A percentile compares a stretch with the other conserved stretches of the same genome.
Evolutionary conservation across 1,140 invertebrate genomes (phyloP).

Genomic region (Pomacea maculata): DNA sequence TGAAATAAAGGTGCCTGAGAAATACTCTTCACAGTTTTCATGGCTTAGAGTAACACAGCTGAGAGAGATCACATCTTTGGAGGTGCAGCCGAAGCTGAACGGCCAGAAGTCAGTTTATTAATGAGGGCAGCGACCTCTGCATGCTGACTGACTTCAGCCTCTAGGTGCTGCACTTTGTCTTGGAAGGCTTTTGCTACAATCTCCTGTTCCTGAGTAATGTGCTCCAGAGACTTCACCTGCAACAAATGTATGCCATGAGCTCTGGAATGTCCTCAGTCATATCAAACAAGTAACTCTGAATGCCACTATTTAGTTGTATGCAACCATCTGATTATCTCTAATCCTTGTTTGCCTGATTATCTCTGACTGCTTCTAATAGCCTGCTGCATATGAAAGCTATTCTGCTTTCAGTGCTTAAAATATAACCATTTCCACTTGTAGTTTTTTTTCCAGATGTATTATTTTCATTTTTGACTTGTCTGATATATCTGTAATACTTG

Average conservation of each 20-base stretch:
- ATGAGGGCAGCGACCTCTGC: conserved; percentile 52
- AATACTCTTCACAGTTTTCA: background rate
- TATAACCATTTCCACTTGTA: too few species aligned
- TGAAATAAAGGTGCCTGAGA: background rate
- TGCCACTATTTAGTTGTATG: too few species aligned
- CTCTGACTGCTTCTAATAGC: too few species aligned
- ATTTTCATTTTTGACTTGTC: too few species aligned
- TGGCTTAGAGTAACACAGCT: background rate
- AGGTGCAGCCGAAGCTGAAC: conserved; percentile 13
- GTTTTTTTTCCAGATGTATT: too few species aligned
- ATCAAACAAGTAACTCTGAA: background rate
- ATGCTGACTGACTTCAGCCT: conserved; percentile 45
- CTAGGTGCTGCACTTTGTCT: conserved; percentile 6
- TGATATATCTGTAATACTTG: too few species aligned
- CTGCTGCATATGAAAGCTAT: too few species aligned
- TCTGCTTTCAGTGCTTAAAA: too few species aligned
- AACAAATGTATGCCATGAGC: conserved; percentile 2
- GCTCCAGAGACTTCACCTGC: conserved; percentile 39
- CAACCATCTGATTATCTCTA: too few species aligned
- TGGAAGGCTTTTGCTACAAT: conserved; percentile 7
- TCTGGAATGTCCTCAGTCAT: background rate
- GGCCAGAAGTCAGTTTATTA: conserved; percentile 46
- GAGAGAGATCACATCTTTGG: background rate
- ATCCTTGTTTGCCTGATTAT: too few species aligned
- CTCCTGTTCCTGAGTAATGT: conserved; percentile 38